A percentile compares a stretch with the other conserved stretches of the same genome.
Conservation (phyloP, 2,797 vertebrate genomes). For the Rhinogobio ventralis region DNA sequence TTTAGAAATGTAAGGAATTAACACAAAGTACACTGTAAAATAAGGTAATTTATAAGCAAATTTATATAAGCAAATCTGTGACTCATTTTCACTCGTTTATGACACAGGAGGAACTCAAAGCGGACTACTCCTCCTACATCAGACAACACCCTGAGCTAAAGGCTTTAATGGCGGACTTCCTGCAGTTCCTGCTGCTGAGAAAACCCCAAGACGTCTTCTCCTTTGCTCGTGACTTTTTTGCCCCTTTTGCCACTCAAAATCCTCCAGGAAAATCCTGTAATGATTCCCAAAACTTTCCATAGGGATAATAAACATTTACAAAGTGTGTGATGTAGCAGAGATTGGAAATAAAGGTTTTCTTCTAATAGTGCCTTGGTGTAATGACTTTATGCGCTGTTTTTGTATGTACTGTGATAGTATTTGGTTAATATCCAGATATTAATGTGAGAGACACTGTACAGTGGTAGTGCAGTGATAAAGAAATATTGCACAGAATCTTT, state of each 20-base stretch:
- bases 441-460: background rate
- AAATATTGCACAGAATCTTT: background rate
- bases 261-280: slow-evolving; percentile 52
- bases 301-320: slow-evolving; percentile 5
- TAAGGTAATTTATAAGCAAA: background rate
- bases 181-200: slow-evolving; percentile 86
- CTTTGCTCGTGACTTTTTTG: slow-evolving; percentile 87
- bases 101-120: slow-evolving; percentile 84
- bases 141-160: slow-evolving; percentile 86
- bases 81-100: slow-evolving; percentile 1
- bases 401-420: background rate
- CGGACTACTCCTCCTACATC: slow-evolving; percentile 80
- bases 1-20: background rate
- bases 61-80: background rate
- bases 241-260: slow-evolving; percentile 66
- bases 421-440: background rate
- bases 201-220: slow-evolving; percentile 83
- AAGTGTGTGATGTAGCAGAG: background rate
- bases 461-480: background rate
- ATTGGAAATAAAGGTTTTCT: slow-evolving; percentile 35
- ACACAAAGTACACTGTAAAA: background rate
- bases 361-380: background rate
- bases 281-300: background rate
- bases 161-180: slow-evolving; percentile 85
- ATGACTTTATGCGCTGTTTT: background rate